phyloP scores from a whole-genome alignment of 35 echinoderm and acorn worm genomes.

The Apostichopus parvimensis region DNA sequence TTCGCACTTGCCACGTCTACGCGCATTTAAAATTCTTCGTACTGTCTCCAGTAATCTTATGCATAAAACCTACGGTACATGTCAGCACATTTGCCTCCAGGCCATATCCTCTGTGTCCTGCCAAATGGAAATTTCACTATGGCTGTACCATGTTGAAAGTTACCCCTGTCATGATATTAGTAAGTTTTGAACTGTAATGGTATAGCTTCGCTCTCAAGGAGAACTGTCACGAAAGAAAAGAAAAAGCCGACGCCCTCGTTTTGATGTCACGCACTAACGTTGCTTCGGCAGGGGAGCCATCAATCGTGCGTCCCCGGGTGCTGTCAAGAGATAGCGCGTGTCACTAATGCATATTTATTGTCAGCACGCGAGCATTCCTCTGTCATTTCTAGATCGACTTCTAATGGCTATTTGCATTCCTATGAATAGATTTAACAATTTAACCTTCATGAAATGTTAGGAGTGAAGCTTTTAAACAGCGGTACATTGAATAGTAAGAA shows the following conservation, averaged over 20 bases:
- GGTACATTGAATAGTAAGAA: neutral
- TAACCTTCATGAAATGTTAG: slow-evolving; percentile 22
- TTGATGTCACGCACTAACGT: slow-evolving; percentile 24
- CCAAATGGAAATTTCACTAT: no score
- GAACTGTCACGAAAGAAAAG: neutral
- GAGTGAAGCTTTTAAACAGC: slow-evolving; percentile 13
- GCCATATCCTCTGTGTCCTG: neutral
- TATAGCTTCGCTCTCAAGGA: neutral
- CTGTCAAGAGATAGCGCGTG: slow-evolving; percentile 27
- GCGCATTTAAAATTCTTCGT: slow-evolving; percentile 47
- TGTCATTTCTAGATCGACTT: slow-evolving; percentile 27
- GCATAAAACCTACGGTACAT: neutral
- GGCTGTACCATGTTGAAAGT: no score
- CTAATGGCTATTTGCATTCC: slow-evolving; percentile 47
- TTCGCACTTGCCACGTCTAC: slow-evolving; percentile 31
- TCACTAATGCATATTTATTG: slow-evolving; percentile 46
- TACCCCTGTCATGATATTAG: no score
- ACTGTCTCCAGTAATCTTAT: neutral
- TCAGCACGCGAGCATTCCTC: slow-evolving; percentile 45
- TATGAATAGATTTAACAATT: slow-evolving; percentile 23
- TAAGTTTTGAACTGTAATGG: neutral
- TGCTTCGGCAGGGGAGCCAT: slow-evolving; percentile 29
- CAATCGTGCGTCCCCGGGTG: slow-evolving; percentile 41
- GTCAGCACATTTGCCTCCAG: neutral
- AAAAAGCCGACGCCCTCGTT: slow-evolving; percentile 45